Percentiles rank a stretch among this genome's conserved stretches.
Evolutionary conservation across 1,140 invertebrate genomes (phyloP).

Genomic region (Nautilus pompilius): DNA sequence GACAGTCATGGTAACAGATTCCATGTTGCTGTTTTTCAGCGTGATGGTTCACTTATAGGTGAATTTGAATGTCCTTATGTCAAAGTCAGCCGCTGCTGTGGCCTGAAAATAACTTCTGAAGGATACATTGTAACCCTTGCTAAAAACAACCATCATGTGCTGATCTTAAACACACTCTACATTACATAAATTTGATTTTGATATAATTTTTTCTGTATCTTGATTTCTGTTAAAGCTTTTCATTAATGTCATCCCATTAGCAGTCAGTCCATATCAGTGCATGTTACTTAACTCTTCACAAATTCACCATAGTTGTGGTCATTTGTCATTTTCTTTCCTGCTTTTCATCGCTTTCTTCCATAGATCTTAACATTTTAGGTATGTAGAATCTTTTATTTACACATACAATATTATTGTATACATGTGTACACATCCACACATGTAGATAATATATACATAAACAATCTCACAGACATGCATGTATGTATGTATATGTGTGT

Average conservation of each 20-base stretch:
- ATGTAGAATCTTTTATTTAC: too few species aligned
- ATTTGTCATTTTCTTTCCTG: too few species aligned
- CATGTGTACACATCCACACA: not conserved
- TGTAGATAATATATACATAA: not conserved
- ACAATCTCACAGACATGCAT: conserved; percentile 1
- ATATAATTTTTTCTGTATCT: too few species aligned
- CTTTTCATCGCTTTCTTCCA: too few species aligned
- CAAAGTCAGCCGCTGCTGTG: conserved; percentile 95
- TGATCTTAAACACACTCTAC: conserved; percentile 92
- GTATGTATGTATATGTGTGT: conserved; percentile 8
- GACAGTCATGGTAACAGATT: conserved; percentile 97
- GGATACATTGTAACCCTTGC: conserved; percentile 95
- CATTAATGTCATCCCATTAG: too few species aligned
- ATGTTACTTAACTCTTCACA: too few species aligned
- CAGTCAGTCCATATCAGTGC: too few species aligned
- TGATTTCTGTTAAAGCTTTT: too few species aligned
- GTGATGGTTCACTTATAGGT: conserved; percentile 80
- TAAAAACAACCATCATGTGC: conserved; percentile 97
- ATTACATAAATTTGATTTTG: conserved; percentile 61
- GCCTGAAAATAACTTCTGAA: conserved; percentile 93
- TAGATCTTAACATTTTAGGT: too few species aligned
- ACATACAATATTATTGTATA: too few species aligned
- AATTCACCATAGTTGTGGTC: too few species aligned
- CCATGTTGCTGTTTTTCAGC: conserved; percentile 87
- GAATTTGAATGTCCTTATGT: conserved; percentile 96